A percentile compares a stretch with the other conserved stretches of the same genome.
phyloP scores from a whole-genome alignment of 30 jellyfish, hydroid and myxozoan species.

The Chrysaora quinquecirrha region DNA sequence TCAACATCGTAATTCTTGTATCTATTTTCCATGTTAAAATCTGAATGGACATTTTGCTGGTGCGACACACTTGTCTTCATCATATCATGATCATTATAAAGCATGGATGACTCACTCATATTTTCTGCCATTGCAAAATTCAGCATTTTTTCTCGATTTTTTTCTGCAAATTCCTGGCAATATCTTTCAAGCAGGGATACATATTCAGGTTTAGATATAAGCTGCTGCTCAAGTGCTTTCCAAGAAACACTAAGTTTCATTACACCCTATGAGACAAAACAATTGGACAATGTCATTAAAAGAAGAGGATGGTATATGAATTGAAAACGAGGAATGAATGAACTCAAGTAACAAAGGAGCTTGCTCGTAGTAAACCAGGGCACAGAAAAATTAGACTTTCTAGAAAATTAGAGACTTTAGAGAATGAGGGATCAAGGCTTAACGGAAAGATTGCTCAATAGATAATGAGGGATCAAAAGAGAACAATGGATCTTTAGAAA shows the following conservation, averaged over 20 bases:
- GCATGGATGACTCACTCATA: not conserved
- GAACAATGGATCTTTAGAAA: too few species aligned
- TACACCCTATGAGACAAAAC: too few species aligned
- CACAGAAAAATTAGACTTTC: too few species aligned
- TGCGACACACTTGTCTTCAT: not conserved
- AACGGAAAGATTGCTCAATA: too few species aligned
- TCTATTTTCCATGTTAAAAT: not conserved
- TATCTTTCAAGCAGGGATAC: conserved; percentile 24
- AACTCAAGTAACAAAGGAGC: too few species aligned
- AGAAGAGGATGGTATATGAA: not conserved
- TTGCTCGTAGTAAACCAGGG: too few species aligned
- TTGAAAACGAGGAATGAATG: too few species aligned
- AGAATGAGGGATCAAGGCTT: too few species aligned
- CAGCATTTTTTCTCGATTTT: not conserved
- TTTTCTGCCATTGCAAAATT: not conserved
- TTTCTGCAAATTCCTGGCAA: conserved; percentile 39
- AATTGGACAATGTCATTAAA: too few species aligned
- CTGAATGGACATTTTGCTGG: not conserved
- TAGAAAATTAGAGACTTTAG: too few species aligned
- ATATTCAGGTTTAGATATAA: conserved; percentile 63
- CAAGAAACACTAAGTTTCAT: conserved; percentile 79
- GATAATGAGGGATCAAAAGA: too few species aligned
- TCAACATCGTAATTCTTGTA: conserved; percentile 52
- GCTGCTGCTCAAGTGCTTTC: conserved; percentile 80
- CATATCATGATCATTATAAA: not conserved